Evolutionary conservation across 1,140 invertebrate genomes (phyloP).

Genomic region (Dreissena polymorpha): DNA sequence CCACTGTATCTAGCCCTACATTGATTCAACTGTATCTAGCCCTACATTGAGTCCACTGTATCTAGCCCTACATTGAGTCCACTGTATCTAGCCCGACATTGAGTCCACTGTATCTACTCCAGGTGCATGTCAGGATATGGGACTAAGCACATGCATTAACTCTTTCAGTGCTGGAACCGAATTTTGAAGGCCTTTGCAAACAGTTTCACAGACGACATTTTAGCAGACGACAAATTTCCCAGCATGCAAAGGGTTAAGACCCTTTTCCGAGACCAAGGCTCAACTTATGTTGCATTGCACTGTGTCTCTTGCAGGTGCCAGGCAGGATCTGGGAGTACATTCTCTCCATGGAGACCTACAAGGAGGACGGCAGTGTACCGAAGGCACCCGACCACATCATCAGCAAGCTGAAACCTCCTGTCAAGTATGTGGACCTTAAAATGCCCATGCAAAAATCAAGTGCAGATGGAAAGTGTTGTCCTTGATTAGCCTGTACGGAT

Average conservation of each 20-base stretch:
- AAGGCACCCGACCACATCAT: constrained; percentile 15
- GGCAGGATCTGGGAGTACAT: constrained; percentile 66
- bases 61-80: no score
- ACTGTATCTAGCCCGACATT: neutral
- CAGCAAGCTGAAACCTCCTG: constrained; percentile 10
- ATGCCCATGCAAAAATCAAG: no score
- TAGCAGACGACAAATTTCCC: no score
- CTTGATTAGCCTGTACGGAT: no score
- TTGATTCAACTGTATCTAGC: no score
- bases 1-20: no score
- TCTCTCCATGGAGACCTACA: constrained; percentile 56
- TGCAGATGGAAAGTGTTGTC: no score
- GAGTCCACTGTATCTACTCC: neutral
- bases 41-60: no score
- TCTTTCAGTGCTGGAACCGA: neutral
- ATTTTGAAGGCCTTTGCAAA: no score
- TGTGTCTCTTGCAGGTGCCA: constrained; percentile 49
- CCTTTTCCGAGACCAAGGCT: neutral
- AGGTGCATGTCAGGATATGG: neutral
- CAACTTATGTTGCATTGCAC: neutral
- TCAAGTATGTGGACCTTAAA: constrained; percentile 24
- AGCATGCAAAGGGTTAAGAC: no score
- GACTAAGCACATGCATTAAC: neutral
- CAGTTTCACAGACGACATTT: no score
- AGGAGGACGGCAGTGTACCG: constrained; percentile 54